Evolutionary conservation across 2,797 vertebrate genomes (phyloP).

Genomic region (Tarsius wallacei): DNA sequence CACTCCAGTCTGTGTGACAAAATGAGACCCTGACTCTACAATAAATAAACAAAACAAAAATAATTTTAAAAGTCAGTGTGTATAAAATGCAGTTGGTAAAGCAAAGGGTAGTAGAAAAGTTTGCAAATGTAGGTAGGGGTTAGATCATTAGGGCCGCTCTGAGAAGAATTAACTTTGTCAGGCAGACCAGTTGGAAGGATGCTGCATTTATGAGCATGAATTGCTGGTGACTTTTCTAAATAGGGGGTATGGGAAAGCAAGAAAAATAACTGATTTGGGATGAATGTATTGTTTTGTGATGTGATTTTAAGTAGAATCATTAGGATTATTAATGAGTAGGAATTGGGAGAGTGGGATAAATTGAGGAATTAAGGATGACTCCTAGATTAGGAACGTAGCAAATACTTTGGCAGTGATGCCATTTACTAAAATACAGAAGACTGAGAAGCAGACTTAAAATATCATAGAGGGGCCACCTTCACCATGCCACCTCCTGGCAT

Average conservation of each 20-base stretch:
- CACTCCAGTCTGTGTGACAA: no score
- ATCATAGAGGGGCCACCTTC: background rate
- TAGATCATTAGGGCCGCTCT: no score
- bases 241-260: background rate
- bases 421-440: background rate
- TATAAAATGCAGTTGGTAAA: background rate
- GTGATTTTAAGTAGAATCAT: background rate
- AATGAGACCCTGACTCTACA: no score
- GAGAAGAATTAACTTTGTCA: background rate
- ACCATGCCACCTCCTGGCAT: background rate
- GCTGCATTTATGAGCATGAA: background rate
- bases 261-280: background rate
- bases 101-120: accelerated
- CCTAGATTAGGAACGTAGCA: background rate
- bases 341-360: background rate
- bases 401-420: accelerated
- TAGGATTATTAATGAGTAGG: background rate
- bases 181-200: background rate
- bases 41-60: no score
- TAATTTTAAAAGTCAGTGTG: background rate
- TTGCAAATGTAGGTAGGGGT: accelerated
- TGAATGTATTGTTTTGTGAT: background rate
- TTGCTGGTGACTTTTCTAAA: background rate
- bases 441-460: background rate
- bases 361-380: no score